Evolutionary conservation across 1,140 invertebrate species (phyloP).

Genomic region (Atta colombica): DNA sequence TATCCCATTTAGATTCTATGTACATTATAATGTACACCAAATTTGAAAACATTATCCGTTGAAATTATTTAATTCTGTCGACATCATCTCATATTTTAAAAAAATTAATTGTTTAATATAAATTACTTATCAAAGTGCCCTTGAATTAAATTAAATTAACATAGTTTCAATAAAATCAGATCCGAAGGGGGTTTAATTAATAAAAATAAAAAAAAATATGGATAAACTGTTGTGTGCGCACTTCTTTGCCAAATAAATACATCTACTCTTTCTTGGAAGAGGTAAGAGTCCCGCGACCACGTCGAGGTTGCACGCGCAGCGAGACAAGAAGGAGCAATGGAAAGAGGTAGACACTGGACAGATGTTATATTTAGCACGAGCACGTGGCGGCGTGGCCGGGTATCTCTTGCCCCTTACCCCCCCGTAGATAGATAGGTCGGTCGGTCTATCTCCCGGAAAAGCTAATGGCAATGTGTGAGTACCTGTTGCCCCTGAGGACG

Average conservation of each 20-base stretch:
- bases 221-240: too few species aligned
- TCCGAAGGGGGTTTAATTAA: neutral
- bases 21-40: too few species aligned
- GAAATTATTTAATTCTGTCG: too few species aligned
- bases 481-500: slow-evolving; percentile 77
- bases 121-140: too few species aligned
- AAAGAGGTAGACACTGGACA: slow-evolving; percentile 69
- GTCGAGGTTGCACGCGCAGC: slow-evolving; percentile 12
- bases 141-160: too few species aligned
- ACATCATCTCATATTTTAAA: too few species aligned
- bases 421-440: neutral
- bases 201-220: neutral
- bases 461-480: slow-evolving; percentile 72
- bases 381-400: slow-evolving; percentile 77
- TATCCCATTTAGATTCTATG: too few species aligned
- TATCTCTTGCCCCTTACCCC: slow-evolving; percentile 41
- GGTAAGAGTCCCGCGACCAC: slow-evolving; percentile 14
- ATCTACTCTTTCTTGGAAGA: neutral
- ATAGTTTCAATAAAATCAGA: too few species aligned
- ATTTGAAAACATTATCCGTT: too few species aligned
- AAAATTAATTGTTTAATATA: too few species aligned
- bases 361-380: slow-evolving; percentile 79
- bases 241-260: neutral
- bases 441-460: slow-evolving; percentile 60
- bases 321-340: slow-evolving; percentile 28